Conservation (phyloP, 2,888 invertebrate species). For the Erynnis tages region DNA sequence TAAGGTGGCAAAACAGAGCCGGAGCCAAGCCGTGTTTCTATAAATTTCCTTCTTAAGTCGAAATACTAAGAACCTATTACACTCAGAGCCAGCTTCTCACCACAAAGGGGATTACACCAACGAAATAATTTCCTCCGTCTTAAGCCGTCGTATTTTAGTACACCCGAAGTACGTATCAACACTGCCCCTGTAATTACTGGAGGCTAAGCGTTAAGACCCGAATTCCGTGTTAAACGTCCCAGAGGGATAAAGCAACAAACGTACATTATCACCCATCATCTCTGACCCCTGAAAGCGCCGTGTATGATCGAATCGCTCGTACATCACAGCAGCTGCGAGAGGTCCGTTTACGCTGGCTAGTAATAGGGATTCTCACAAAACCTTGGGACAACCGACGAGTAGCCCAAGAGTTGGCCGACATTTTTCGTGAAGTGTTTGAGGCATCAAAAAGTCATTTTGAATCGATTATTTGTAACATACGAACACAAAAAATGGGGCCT, state of each 20-base stretch:
- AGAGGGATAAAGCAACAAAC: constrained; percentile 53
- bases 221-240: constrained; percentile 71
- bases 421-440: no score
- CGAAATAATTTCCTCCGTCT: constrained; percentile 36
- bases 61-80: constrained; percentile 25
- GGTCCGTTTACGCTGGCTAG: constrained; percentile 43
- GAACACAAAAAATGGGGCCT: no score
- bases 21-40: constrained; percentile 1
- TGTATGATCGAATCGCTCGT: constrained; percentile 30
- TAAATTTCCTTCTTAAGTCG: constrained; percentile 21
- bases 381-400: constrained; percentile 48
- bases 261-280: constrained; percentile 66
- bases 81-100: constrained; percentile 27
- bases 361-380: constrained; percentile 45
- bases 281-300: constrained; percentile 49
- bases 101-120: constrained; percentile 34
- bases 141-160: constrained; percentile 38
- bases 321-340: constrained; percentile 30
- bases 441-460: no score
- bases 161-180: constrained; percentile 47
- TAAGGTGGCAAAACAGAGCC: background rate
- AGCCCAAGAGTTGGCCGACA: no score
- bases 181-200: constrained; percentile 70
- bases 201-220: constrained; percentile 68
- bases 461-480: no score